Evolutionary conservation across 2,888 invertebrate genomes (phyloP).

Genomic region (Polydrusus cervinus): DNA sequence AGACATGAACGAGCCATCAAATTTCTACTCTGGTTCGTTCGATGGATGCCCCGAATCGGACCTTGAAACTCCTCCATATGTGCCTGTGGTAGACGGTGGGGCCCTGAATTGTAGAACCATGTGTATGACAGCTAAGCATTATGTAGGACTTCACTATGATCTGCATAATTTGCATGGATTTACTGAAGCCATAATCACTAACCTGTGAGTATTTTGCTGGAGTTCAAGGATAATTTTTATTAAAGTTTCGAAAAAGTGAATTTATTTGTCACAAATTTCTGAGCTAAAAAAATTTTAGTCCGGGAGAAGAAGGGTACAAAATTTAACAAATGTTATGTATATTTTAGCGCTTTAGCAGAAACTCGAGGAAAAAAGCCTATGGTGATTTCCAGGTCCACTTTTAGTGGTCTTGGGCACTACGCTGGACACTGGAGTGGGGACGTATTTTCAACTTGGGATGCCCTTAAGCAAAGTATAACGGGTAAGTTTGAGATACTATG

Average conservation of each 20-base stretch:
- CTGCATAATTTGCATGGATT: constrained; percentile 86
- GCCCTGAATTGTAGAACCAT: constrained; percentile 80
- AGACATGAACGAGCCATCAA: constrained; percentile 93
- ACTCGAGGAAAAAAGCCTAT: constrained; percentile 82
- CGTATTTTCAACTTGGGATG: constrained; percentile 84
- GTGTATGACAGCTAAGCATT: constrained; percentile 86
- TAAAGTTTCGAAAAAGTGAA: no score
- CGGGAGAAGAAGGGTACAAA: no score
- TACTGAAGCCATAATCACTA: constrained; percentile 83
- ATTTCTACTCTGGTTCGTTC: constrained; percentile 79
- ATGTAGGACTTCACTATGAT: constrained; percentile 82
- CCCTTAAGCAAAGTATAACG: constrained; percentile 82
- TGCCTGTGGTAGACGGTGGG: constrained; percentile 77
- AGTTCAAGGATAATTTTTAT: no score
- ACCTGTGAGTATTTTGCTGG: constrained; percentile 75
- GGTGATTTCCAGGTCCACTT: constrained; percentile 86
- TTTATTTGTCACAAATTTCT: no score
- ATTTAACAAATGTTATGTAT: background rate
- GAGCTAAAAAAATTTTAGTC: no score
- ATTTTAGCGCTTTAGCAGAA: constrained; percentile 77
- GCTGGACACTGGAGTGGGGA: constrained; percentile 92
- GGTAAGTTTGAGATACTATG: constrained; percentile 71
- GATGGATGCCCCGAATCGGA: constrained; percentile 73
- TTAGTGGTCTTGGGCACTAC: constrained; percentile 82
- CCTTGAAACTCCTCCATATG: constrained; percentile 81